A percentile compares a stretch with the other conserved stretches of the same genome.
Conservation (phyloP, 2,113 vertebrate genomes). For the Rynchops niger region DNA sequence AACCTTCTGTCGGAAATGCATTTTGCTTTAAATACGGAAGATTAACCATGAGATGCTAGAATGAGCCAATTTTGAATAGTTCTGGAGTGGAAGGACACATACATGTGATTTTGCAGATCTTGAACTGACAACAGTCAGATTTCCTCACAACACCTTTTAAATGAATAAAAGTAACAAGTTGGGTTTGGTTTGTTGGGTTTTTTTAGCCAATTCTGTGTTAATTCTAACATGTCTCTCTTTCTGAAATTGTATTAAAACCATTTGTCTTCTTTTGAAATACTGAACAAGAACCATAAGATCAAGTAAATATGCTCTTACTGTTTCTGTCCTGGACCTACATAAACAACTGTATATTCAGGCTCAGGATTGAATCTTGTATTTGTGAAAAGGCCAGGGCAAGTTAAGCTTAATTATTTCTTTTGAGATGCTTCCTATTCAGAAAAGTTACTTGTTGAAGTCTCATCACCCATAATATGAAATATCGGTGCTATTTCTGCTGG, state of each 20-base stretch:
- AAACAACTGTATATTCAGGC: not conserved
- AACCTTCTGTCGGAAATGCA: not conserved
- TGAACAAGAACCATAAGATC: not conserved
- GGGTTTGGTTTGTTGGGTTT: not conserved
- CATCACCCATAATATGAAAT: not conserved
- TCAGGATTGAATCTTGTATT: not conserved
- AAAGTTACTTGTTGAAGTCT: not conserved
- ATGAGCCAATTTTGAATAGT: not conserved
- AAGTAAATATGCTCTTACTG: not conserved
- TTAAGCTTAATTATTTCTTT: not conserved
- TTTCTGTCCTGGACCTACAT: constrained; percentile 18
- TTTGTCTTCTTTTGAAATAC: not conserved
- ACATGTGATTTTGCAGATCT: not conserved
- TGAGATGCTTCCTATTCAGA: not conserved
- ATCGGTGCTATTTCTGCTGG: not conserved
- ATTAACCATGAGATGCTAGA: not conserved
- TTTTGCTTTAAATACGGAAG: not conserved
- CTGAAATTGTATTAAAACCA: not conserved
- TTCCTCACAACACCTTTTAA: not conserved
- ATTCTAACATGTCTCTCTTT: not conserved
- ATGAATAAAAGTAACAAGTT: not conserved
- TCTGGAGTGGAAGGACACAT: not conserved
- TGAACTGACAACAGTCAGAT: not conserved
- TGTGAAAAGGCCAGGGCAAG: not conserved
- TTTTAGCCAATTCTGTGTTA: not conserved